Evolutionary conservation across 2,888 invertebrate species (phyloP), one percentile per base, ranked within the genome.

Genomic region (Deilephila porcellus): DNA sequence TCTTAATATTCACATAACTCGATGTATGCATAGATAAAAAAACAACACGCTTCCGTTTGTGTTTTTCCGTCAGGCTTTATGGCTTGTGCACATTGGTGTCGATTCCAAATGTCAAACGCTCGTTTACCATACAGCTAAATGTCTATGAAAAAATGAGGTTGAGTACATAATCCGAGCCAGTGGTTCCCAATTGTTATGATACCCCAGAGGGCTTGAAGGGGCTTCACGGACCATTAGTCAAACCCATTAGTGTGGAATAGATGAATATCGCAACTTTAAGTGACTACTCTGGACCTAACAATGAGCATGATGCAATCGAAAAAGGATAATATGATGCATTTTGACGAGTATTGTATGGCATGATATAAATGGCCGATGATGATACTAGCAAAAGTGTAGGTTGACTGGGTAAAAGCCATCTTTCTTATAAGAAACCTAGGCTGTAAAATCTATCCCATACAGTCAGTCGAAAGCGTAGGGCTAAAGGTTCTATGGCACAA

Each of bases 81-180:
- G 88, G 85, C 75, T 74, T 75, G 77, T 82, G 85, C 83, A 80
- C 85, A 86, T 83, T 81, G 82, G 84, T 85, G 87, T 81, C 86
- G 79, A 76, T 80, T 80, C 78, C 70, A 85, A 89, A 89, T 90
- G 89, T 83, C 89, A 87, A 79, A 74, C 72, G 67, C 56, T 34
- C 63, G 67, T 60, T n/a, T 53, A 53, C 37, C 52, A 72, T 72
- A 20, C 52, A 63, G 60, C 53, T 29, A 71, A 71, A 71, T 71
- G 71, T 72, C 72, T 34, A 67, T 67, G 72, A 56, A 73, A 73
- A 67, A 73, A 73, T 67, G 37, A 73, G 72, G 72, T 60, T 59
- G 64, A 63, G 56, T 25, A 56, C 72, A 64, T 67, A 52, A 67
- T 67, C 25, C 45, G 14, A 1, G 19, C 11, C 76, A 75, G 76